These are phyloP conservation scores for Trypoxylon attenuatum DNA, from an alignment of 2,888 invertebrate species.

Conservation along the genomic window DNA sequence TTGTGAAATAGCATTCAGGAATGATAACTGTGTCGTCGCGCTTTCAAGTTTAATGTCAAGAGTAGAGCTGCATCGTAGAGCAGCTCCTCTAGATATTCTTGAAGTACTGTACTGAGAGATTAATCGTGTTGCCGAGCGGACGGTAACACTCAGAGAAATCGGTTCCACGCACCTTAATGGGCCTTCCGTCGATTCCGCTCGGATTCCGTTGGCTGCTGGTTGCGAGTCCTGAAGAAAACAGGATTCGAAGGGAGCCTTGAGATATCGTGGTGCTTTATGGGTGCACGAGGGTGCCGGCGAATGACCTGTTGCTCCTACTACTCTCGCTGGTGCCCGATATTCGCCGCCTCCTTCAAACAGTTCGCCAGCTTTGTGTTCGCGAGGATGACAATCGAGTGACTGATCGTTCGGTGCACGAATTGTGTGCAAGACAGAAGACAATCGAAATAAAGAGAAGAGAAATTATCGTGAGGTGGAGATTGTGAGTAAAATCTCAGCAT, in stretches of 20 bases:
- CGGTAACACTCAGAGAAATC: constrained; percentile 7
- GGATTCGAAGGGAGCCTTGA: constrained; percentile 44
- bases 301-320: constrained; percentile 23
- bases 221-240: constrained; percentile 38
- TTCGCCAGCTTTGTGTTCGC: too few species aligned
- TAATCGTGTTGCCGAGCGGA: neutral
- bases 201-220: constrained; percentile 36
- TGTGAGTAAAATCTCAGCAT: too few species aligned
- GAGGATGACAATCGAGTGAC: constrained; percentile 45
- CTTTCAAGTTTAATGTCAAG: too few species aligned
- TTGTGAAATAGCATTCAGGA: too few species aligned
- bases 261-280: constrained; percentile 35
- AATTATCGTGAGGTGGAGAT: too few species aligned
- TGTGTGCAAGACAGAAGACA: too few species aligned
- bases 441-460: too few species aligned
- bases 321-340: constrained; percentile 14
- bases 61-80: too few species aligned
- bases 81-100: neutral
- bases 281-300: constrained; percentile 35
- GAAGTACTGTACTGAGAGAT: neutral
- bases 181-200: constrained; percentile 40
- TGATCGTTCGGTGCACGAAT: neutral
- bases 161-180: constrained; percentile 42
- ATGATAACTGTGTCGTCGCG: too few species aligned
- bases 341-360: constrained; percentile 15